Percentiles rank a stretch among this genome's conserved stretches.
phyloP scores from a whole-genome alignment of 2,113 vertebrate species.

The Gasterosteus nipponicus region DNA sequence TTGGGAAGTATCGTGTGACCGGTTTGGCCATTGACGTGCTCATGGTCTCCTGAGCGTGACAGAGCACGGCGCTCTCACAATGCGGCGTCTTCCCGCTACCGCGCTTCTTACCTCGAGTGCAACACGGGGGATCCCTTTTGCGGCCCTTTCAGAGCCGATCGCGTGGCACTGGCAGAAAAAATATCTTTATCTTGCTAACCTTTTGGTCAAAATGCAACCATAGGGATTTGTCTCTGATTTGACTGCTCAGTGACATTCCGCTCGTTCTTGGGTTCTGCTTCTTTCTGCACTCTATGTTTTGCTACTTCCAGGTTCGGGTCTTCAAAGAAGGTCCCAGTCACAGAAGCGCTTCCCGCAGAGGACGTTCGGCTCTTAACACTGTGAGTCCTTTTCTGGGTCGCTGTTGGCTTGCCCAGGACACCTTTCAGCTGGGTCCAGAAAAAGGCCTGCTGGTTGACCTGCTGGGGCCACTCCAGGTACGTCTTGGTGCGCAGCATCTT shows the following conservation, averaged over 20 bases:
- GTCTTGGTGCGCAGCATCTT: conserved; percentile 86
- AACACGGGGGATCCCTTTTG: conserved; percentile 49
- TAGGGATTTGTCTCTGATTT: conserved; percentile 33
- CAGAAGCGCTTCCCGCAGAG: conserved; percentile 35
- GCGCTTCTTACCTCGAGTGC: conserved; percentile 60
- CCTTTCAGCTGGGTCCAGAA: conserved; percentile 87
- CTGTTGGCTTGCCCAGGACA: conserved; percentile 78
- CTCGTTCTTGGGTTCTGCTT: conserved; percentile 1
- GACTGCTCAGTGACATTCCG: conserved; percentile 9
- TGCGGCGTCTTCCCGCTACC: conserved; percentile 28
- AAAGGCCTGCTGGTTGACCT: conserved; percentile 79
- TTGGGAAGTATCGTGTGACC: neutral
- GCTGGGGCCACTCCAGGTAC: conserved; percentile 87
- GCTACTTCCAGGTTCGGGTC: conserved; percentile 9
- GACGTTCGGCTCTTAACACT: conserved; percentile 49
- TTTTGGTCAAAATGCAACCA: conserved; percentile 28
- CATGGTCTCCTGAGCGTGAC: conserved; percentile 22
- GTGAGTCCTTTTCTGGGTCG: conserved; percentile 8
- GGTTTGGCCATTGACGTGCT: conserved; percentile 13
- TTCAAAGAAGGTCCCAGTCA: conserved; percentile 32
- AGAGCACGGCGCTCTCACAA: conserved; percentile 5
- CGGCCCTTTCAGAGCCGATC: conserved; percentile 61
- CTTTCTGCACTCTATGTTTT: neutral
- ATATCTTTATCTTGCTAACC: neutral
- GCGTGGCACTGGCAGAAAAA: conserved; percentile 1